phyloP scores from a whole-genome alignment of 2,888 invertebrate species.

The Ashinkailepas kermadecensis region DNA sequence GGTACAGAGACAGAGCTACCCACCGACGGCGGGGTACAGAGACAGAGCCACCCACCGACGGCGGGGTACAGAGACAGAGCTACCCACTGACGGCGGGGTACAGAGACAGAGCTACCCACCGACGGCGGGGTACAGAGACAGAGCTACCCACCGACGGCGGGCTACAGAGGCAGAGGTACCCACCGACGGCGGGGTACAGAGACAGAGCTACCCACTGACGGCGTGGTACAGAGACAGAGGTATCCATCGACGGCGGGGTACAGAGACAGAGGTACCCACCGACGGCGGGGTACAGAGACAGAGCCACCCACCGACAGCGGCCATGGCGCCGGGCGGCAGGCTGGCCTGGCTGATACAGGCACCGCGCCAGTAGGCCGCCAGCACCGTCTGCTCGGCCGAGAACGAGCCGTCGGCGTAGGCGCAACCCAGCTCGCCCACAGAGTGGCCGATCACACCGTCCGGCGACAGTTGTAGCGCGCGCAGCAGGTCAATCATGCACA shows the following conservation, averaged over 20 bases:
- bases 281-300: too few relatives aligned
- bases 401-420: slow-evolving; percentile 95
- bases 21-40: too few relatives aligned
- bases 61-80: too few relatives aligned
- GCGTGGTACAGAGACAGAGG: not conserved
- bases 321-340: slow-evolving; percentile 73
- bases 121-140: too few relatives aligned
- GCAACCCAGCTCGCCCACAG: slow-evolving; percentile 87
- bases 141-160: too few relatives aligned
- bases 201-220: too few relatives aligned
- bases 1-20: too few relatives aligned
- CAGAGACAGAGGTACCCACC: not conserved
- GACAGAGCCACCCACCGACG: too few relatives aligned
- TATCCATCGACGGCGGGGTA: not conserved
- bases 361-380: slow-evolving; percentile 91
- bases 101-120: too few relatives aligned
- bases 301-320: slow-evolving; percentile 62
- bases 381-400: slow-evolving; percentile 84
- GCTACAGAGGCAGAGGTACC: too few relatives aligned
- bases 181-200: too few relatives aligned
- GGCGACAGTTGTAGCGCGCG: slow-evolving; percentile 66
- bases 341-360: slow-evolving; percentile 68
- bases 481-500: slow-evolving; percentile 86
- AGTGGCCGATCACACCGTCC: slow-evolving; percentile 94
- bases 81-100: too few relatives aligned